Base-by-base conservation (phyloP, 2,113 vertebrate genomes). In the Syrrhaptes paradoxus region DNA sequence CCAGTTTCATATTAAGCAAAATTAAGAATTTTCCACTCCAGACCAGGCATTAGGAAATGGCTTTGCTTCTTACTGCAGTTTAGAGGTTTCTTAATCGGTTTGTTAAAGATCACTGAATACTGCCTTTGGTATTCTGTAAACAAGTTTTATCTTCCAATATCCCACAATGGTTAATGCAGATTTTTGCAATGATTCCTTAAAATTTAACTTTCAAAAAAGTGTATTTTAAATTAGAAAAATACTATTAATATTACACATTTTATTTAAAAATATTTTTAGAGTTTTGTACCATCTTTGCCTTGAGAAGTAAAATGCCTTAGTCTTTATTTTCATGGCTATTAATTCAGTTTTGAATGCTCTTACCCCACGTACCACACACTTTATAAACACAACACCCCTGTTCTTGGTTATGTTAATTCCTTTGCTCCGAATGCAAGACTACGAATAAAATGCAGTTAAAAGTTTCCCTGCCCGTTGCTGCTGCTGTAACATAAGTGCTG, bases 401-500 rank as follows among this genome's bases (percentile, higher is more conserved):
- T 55, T 67, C 75, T 87, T 66, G 28, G 17, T 83, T 31, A 14
- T 58, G 48, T 49, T 74, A 29, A 57, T 75, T 74, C 25, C 43
- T 63, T 88, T 55, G 29, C 51, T 77, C 21, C 12, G 11, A n/a
- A 80, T 38, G 43, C 41, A 58, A 61, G 54, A 4, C 43, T 52
- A 8, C 79, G 68, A 83, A 70, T 81, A 83, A 91, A 94, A 38
- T 36, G 43, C 61, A 88, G 58, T 57, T 49, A 66, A 66, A 11
- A 49, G 51, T 45, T 92, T 72, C 31, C 25, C 28, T 54, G 59
- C 31, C 38, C 16, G 3, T 71, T 59, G 86, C 75, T 88, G 77
- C 71, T 86, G 54, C 78, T 84, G 86, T 91, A 85, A 52, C 22
- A 5, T 71, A 48, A 13, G 41, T 70, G 85, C 93, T 98, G 98